Evolutionary conservation across 2,888 invertebrate genomes (phyloP).

Genomic region (Caenorhabditis imperialis): DNA sequence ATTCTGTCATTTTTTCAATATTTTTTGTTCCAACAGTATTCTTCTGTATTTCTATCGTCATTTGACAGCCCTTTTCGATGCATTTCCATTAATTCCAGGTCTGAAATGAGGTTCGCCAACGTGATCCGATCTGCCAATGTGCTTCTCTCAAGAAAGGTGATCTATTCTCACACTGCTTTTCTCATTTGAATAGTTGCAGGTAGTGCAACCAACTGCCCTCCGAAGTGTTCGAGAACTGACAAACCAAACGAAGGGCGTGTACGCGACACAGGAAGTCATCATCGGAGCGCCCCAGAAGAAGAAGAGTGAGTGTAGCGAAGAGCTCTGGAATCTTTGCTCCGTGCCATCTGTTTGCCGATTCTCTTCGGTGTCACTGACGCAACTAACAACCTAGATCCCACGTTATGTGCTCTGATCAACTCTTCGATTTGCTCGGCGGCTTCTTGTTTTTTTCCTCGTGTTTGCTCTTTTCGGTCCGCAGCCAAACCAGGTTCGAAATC

Average conservation of each 20-base stretch:
- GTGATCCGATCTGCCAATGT: constrained; percentile 16
- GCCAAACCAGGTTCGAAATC: constrained; percentile 33
- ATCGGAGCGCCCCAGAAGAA: constrained; percentile 33
- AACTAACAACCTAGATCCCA: not conserved
- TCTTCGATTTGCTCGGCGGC: not conserved
- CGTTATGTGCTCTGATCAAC: not conserved
- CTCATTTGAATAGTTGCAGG: not conserved
- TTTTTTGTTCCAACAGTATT: constrained; percentile 1
- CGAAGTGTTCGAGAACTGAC: constrained; percentile 22
- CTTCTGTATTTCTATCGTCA: too few species aligned
- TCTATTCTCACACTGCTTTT: too few species aligned
- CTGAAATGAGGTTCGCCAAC: constrained; percentile 29
- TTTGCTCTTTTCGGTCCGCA: constrained; percentile 18
- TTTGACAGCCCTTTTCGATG: not conserved
- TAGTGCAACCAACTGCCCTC: constrained; percentile 2
- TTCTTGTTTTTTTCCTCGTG: not conserved
- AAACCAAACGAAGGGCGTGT: constrained; percentile 36
- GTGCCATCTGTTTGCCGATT: too few species aligned
- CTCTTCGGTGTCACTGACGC: too few species aligned
- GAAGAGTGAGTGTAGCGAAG: constrained; percentile 29
- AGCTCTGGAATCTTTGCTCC: constrained; percentile 10
- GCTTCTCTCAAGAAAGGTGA: constrained; percentile 25
- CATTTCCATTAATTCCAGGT: not conserved
- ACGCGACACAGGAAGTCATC: constrained; percentile 42
- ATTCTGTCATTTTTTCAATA: not conserved